Base-by-base conservation (phyloP, 2,113 vertebrate genomes). In the Ondatra zibethicus region DNA sequence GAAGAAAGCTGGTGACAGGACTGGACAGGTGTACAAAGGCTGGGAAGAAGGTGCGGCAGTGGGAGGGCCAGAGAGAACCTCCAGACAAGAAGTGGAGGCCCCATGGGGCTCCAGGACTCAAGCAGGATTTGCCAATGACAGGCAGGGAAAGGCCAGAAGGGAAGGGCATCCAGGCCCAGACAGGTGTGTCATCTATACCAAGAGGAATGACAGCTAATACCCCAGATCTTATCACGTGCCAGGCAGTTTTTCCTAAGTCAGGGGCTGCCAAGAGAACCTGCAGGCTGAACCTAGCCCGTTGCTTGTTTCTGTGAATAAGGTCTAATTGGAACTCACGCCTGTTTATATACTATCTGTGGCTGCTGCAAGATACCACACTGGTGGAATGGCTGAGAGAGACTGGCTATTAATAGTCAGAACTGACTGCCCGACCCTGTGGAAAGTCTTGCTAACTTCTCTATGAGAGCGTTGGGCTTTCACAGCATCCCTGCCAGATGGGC, bases 251-350 rank as follows among this genome's bases (percentile, higher is more conserved):
- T 66, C 75, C 39, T 81, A 65, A 76, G 17, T 77, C 66, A 25
- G 63, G 52, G 65, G 36, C n/a, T 55, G 33, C 81, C 27, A 29
- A 89, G 61, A 78, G 63, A 63, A 58, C 61, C 58, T 39, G 19
- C 1, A 14, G 70, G 75, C 87, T 94, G 52, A 36, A 27, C 39
- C 33, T 19, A 84, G 70, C 45, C 77, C 52, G 73, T 66, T 7
- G 47, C 13, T 19, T 82, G 36, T 25, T 96, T 66, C 68, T 88
- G 36, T 21, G 58, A 77, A 72, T 92, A 80, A 93, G 87, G 77
- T 87, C 92, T 92, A 72, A 81, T 8, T 80, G 36, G 89, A 75
- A 93, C 33, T 52, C 27, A 39, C 0, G 0, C 5, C 66, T 55
- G 13, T 39, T 19, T 4, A n/a, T 7, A 39, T 42, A 14, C 29